Base-by-base conservation (phyloP, 1,140 invertebrate genomes). In the Pissodes strobi region DNA sequence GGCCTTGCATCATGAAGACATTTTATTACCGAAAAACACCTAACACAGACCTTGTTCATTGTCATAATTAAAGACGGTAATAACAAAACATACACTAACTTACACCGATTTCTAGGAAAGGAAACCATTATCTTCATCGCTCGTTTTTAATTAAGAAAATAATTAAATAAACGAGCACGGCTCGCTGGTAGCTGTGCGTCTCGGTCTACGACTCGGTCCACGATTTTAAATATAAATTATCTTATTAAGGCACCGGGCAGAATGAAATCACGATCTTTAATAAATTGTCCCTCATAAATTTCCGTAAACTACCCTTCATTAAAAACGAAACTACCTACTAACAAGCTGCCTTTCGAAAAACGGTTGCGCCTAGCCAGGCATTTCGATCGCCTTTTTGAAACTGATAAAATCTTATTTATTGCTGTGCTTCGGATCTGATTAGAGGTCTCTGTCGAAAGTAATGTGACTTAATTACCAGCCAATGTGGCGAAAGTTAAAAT, bases 191-290 rank as follows among this genome's bases (percentile, higher is more conserved):
- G 52, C 15, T 39, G 34, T 17, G 52, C 52, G 52, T 12, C 52
- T 55, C 27, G 39, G 21, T 45, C 41, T 41, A 45, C 30, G 30
- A 39, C 37, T 13, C 51, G 30, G 15, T 43, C 23, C 53, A 57
- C 53, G 53, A 57, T 57, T 57, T 57, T 57, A 57, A 57, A 57
- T 57, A 57, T 57, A 57, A 57, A 57, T 57, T 57, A 57, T 57
- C 53, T 57, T 57, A 57, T 57, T 57, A 57, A 57, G 53, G 23
- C 38, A 41, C 37, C 15, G 21, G 53, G 23, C 53, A 13, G 34
- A 37, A 55, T 55, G 51, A 22, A 55, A 55, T 41, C 38, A 57
- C 53, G 53, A 57, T 57, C 53, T 57, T 57, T 57, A 57, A 57
- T 57, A 57, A 57, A 57, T 57, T 38, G 53, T 57, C 53, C 19